Percentiles rank a stretch among this genome's conserved stretches.
These are phyloP conservation scores for Zygaena filipendulae DNA, from an alignment of 2,888 invertebrate species.

Conservation along the genomic window DNA sequence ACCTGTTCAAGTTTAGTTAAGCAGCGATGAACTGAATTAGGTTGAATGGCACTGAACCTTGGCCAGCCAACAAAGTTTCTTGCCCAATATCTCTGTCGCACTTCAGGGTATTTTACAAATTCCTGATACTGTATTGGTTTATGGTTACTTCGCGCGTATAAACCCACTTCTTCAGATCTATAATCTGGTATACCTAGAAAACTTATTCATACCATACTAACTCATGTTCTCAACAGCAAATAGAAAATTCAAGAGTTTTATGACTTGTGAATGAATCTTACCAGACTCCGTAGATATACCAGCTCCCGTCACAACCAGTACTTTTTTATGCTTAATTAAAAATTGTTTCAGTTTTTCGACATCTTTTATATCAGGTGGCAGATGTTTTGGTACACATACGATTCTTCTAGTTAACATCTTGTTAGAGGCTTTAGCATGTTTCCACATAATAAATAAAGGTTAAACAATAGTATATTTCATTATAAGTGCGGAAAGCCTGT, in stretches of 20 bases:
- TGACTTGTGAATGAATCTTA: constrained; percentile 23
- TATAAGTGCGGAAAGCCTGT: too few relatives aligned
- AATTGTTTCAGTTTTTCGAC: constrained; percentile 69
- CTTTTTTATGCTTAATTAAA: constrained; percentile 58
- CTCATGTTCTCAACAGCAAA: neutral
- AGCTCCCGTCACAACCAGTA: constrained; percentile 89
- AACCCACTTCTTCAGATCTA: constrained; percentile 89
- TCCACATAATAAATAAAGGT: too few relatives aligned
- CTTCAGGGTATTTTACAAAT: constrained; percentile 75
- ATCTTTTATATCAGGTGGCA: constrained; percentile 71
- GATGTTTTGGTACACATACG: constrained; percentile 77
- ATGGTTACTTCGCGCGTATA: constrained; percentile 86
- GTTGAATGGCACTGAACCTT: constrained; percentile 79
- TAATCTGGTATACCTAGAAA: constrained; percentile 91
- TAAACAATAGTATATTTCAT: too few relatives aligned
- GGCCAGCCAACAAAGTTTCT: constrained; percentile 96
- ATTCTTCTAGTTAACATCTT: constrained; percentile 26
- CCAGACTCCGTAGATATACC: constrained; percentile 97
- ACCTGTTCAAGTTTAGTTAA: constrained; percentile 78
- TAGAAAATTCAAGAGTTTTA: constrained; percentile 8
- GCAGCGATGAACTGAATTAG: constrained; percentile 81
- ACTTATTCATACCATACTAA: constrained; percentile 3
- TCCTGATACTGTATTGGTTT: constrained; percentile 90
- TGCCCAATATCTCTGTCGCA: constrained; percentile 92
- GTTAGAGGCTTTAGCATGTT: too few relatives aligned